Evolutionary conservation across 2,888 invertebrate genomes (phyloP), one percentile per base, ranked within the genome.

Genomic region (Cephus runcator): DNA sequence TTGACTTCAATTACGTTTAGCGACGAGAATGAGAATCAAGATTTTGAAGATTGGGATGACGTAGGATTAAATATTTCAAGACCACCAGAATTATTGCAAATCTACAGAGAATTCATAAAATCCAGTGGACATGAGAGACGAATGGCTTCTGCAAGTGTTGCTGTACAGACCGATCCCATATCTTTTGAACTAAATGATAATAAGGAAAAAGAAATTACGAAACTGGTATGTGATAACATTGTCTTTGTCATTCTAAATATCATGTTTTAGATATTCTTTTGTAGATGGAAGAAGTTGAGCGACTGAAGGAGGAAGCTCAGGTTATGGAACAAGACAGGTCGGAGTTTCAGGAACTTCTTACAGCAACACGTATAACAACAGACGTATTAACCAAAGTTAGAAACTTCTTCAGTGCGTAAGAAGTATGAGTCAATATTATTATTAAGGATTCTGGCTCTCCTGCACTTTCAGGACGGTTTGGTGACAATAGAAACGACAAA

Each of bases 31-130:
- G 96, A 96, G 88, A 94, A 96, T 90, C 97, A 97, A 95, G 97
- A 97, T 92, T 97, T 97, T 92, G 97, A 97, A 92, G 96, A 97
- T 89, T 97, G 97, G 97, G 97, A 97, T 91, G 97, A 97, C 92
- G 97, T 97, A 23, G 97, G 97, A 0, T 92, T 97, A 73, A 97
- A 97, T 90, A 96, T 96, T 91, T 94, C 96, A 0, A 95, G 96
- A 85, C 97, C 97, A 35, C 94, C 95, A 0, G 95, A 95, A 84
- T 92, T 97, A 56, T 92, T 97, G 23, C 93, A 94, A 40, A 91
- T 96, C 76, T 96, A 95, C 86, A 92, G 95, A 83, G 95, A 95
- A 77, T 88, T 88, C 86, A 85, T 89, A 85, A 89, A 92, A 15
- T 90, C 92, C 12, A 93, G 92, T 81, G 90, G 89, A 34, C 93